Base-by-base conservation (phyloP, 2,888 invertebrate genomes). In the Ichneumon xanthorius region DNA sequence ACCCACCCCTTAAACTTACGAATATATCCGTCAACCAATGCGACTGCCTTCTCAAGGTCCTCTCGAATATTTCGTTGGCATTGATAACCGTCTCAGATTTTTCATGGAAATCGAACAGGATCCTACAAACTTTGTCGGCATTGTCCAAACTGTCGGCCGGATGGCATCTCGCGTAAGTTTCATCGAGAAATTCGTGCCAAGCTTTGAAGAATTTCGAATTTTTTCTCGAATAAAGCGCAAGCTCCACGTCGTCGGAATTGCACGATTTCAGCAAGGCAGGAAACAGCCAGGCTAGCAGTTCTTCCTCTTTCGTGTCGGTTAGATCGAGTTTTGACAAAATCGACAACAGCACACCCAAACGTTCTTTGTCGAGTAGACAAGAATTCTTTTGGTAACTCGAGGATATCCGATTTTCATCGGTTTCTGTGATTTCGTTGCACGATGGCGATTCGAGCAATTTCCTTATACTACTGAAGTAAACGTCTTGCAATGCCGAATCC, bases 11-110 rank as follows among this genome's bases (percentile, higher is more conserved):
- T 48, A 48, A 48, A 86, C 89, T 87, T 88, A 93, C 93, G 88
- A 93, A 86, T 80, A 94, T 90, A 88, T 93, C 93, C 55, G 81
- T 81, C 19, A 93, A 63, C 93, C 93, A 94, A 84, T 93, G 93
- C 14, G 82, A 82, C 77, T 88, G 87, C 22, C 80, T 89, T 81
- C 82, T 89, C 58, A 89, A 83, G 22, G 90, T 84, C 83, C 94
- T 88, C 61, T 89, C 86, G 33, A 91, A 88, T 40, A 93, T 84
- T 86, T 92, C 92, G 81, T 89, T 91, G 61, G 87, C 82, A 80
- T 91, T 87, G 11, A 93, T 65, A 63, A 80, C 37, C n/a, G 87
- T 71, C 33, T 71, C 67, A 26, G 68, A 76, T 80, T 87, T 63
- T 80, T 88, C 81, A 14, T 86, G 68, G 19, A 79, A 76, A 26